Conservation (phyloP, 2,113 vertebrate species). For the Pluvialis apricaria region DNA sequence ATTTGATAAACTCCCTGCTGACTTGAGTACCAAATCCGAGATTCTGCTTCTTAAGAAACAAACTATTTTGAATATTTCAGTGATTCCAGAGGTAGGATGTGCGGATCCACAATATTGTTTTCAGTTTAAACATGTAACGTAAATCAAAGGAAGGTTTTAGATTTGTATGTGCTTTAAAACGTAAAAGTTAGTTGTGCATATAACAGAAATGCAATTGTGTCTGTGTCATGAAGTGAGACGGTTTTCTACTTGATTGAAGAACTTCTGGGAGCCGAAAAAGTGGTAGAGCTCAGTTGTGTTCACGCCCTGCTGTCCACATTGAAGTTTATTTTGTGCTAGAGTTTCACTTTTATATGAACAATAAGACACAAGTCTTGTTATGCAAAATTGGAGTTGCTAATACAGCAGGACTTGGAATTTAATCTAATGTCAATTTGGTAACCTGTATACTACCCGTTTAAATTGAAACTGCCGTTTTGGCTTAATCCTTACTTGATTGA, state of each 20-base stretch:
- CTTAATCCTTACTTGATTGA: background rate
- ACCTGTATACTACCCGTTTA: background rate
- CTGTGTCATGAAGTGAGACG: background rate
- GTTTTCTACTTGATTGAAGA: rapidly evolving
- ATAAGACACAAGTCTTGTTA: rapidly evolving
- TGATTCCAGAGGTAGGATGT: background rate
- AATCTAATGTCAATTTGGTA: background rate
- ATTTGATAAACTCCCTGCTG: background rate
- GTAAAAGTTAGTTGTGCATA: background rate
- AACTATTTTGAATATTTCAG: background rate
- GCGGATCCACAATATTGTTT: background rate
- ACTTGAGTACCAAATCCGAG: background rate
- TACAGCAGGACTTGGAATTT: background rate
- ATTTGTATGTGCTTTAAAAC: rapidly evolving
- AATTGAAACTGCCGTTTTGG: background rate
- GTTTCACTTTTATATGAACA: background rate
- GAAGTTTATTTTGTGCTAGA: background rate
- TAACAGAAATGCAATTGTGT: background rate
- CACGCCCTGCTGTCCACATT: rapidly evolving
- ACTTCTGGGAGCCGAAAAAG: background rate
- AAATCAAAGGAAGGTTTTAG: background rate
- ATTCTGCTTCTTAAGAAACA: background rate
- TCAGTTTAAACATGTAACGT: rapidly evolving
- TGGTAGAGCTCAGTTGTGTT: background rate
- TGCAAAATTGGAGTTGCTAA: background rate